Evolutionary conservation across 2,888 invertebrate species (phyloP), one percentile per base, ranked within the genome.

Genomic region (Pocota personata): DNA sequence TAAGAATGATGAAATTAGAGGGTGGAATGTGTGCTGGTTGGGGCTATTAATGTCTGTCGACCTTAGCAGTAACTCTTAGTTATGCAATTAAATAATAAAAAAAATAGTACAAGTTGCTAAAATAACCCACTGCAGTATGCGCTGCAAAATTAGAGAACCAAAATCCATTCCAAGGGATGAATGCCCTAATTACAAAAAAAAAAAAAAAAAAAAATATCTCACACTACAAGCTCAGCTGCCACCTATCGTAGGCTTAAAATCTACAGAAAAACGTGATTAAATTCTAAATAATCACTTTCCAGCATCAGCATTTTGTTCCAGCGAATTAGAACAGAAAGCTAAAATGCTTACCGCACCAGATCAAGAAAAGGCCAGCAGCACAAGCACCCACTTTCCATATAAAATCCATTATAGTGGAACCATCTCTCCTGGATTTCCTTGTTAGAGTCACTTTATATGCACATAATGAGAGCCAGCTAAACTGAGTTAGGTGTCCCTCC

Each of bases 381-480:
- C 67, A 60, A 67, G 55, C 40, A 40, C 19, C 66, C 46, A 67
- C 67, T 69, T 64, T 50, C 55, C 79, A 79, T 57, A 69, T 43
- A 46, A 69, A 83, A 69, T n/a, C 55, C 55, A 30, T 62, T 78
- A 67, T 27, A 72, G 48, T 19, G 66, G 32, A 62, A 55, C 67
- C 72, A 50, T 55, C 43, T 64, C 46, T 60, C 14, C 66, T 62
- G 37, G 62, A 83, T 79, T 73, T 62, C 48, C 66, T 79, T 48
- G 60, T 78, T 79, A 79, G 37, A 73, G 55, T 48, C 83, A 71
- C 83, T 79, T 79, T 84, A 48, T 84, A 84, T 84, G 79, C 73
- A 73, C 79, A 84, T 84, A 84, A 84, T 84, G 79, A 69, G 62
- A 58, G 30, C 46, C 37, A 57, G 48, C 46, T 37, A 46, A 60